These are phyloP conservation scores for Nerophis lumbriciformis DNA, from an alignment of 2,113 vertebrate genomes.

Conservation along the genomic window DNA sequence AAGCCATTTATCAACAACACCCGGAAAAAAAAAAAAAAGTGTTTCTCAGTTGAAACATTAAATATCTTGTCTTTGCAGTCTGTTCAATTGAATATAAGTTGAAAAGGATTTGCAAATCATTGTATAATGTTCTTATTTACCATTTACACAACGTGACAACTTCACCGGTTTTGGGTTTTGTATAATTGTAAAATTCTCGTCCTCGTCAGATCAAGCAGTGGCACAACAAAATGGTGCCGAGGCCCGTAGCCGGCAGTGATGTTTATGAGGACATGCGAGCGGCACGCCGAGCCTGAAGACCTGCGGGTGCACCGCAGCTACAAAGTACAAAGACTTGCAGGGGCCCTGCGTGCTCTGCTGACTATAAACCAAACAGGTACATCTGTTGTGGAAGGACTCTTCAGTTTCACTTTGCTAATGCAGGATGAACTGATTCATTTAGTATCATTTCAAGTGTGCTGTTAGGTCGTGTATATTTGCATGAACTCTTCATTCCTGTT, in stretches of 20 bases:
- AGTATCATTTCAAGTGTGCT: too few species aligned
- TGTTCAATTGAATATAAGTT: too few species aligned
- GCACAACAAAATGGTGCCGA: background rate
- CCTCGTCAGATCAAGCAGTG: background rate
- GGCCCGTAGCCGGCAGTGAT: constrained; percentile 13
- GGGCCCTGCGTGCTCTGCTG: background rate
- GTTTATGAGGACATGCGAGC: constrained; percentile 65
- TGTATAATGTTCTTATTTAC: too few species aligned
- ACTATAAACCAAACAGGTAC: background rate
- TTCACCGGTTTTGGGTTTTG: too few species aligned
- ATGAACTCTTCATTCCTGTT: too few species aligned
- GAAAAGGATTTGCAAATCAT: too few species aligned
- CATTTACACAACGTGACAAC: too few species aligned
- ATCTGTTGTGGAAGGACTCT: background rate
- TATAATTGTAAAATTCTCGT: background rate
- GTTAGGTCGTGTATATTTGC: too few species aligned
- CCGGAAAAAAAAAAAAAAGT: too few species aligned
- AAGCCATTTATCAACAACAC: too few species aligned
- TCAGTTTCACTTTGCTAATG: background rate
- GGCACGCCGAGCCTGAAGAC: constrained; percentile 37
- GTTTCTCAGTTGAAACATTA: too few species aligned
- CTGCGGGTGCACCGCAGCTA: background rate
- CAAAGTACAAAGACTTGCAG: background rate
- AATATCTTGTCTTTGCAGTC: too few species aligned
- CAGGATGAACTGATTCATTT: background rate